Percentiles rank a stretch among this genome's conserved stretches.
Evolutionary conservation across 2,888 invertebrate species (phyloP).

Genomic region (Auanema sp.): DNA sequence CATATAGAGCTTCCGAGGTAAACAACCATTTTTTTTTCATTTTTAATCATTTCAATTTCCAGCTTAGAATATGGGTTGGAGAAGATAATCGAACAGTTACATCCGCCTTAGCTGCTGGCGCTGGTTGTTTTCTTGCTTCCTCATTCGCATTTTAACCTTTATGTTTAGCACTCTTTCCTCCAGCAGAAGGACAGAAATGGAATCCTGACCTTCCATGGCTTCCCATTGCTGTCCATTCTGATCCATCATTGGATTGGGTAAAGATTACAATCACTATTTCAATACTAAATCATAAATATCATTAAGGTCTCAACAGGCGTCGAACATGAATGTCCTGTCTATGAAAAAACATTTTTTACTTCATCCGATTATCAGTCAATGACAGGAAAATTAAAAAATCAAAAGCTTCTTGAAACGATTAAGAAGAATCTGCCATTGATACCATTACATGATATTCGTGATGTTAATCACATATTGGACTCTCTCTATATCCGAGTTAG

Average conservation of each 20-base stretch:
- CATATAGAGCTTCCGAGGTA: conserved; percentile 68
- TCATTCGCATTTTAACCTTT: not conserved
- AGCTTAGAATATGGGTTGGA: conserved; percentile 76
- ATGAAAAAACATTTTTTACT: conserved; percentile 15
- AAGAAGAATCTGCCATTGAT: conserved; percentile 2
- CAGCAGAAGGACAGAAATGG: conserved; percentile 63
- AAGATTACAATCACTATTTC: not conserved
- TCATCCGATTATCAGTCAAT: conserved; percentile 19
- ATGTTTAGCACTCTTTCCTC: conserved; percentile 65
- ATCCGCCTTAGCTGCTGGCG: conserved; percentile 65
- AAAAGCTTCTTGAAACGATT: not conserved
- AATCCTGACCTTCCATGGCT: conserved; percentile 75
- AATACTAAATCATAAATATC: not conserved
- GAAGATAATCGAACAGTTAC: conserved; percentile 82
- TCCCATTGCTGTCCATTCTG: conserved; percentile 81
- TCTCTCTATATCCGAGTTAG: conserved; percentile 40
- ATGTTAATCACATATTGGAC: conserved; percentile 36
- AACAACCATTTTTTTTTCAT: not conserved
- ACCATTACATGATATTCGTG: conserved; percentile 5
- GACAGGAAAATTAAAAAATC: conserved; percentile 8
- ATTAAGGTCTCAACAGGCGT: conserved; percentile 45
- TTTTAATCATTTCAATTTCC: conserved; percentile 42
- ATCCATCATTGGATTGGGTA: conserved; percentile 42
- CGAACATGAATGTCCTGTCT: conserved; percentile 30
- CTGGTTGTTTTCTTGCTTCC: conserved; percentile 37